Conservation (phyloP, 92 coral and sea anemone species). For the Montipora capitata region DNA sequence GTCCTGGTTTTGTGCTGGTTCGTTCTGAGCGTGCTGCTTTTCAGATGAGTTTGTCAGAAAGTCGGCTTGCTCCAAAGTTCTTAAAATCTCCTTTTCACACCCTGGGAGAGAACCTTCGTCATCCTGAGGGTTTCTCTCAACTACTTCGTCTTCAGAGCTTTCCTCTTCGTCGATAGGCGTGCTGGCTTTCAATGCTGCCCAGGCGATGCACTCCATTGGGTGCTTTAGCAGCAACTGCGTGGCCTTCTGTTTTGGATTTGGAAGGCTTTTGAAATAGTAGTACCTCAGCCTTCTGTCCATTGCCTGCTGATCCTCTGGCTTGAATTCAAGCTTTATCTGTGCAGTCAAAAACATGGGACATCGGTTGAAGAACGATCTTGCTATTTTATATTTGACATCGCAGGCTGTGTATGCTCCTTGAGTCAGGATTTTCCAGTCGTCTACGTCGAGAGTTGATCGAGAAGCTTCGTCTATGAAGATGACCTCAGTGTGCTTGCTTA, state of each 20-base stretch:
- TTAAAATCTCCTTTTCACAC: constrained; percentile 27
- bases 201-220: constrained; percentile 35
- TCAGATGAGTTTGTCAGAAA: constrained; percentile 4
- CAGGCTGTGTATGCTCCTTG: too few species aligned
- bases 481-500: constrained; percentile 29
- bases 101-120: background rate
- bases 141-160: background rate
- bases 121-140: too few species aligned
- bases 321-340: too few species aligned
- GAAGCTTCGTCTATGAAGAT: constrained; percentile 47
- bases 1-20: background rate
- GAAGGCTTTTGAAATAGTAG: constrained; percentile 12
- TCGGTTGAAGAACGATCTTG: too few species aligned
- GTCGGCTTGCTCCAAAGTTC: constrained; percentile 5
- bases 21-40: background rate
- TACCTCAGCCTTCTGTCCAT: constrained; percentile 14
- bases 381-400: too few species aligned
- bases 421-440: background rate
- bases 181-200: constrained; percentile 41
- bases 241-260: constrained; percentile 36
- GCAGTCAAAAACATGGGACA: too few species aligned
- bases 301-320: too few species aligned
- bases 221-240: constrained; percentile 21
- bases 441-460: background rate
- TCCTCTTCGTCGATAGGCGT: constrained; percentile 23